Percentiles rank a stretch among this genome's conserved stretches.
Conservation (phyloP, 2,113 vertebrate species). For the Calidris pygmaea region DNA sequence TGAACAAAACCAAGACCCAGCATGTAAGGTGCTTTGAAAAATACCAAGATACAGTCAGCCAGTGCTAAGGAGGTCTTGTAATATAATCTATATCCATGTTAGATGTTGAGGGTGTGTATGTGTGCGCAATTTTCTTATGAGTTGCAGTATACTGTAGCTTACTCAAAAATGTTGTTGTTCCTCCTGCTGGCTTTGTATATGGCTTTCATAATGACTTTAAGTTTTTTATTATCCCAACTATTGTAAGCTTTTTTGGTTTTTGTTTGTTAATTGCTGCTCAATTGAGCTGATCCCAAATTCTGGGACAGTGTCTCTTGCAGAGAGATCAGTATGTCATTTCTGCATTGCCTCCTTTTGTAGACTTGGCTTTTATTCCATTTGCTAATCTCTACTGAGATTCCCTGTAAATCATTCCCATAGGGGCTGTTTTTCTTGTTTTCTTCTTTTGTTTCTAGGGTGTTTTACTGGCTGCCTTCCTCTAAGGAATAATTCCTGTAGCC, state of each 20-base stretch:
- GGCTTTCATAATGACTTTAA: not conserved
- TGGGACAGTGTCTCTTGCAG: not conserved
- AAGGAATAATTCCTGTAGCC: not conserved
- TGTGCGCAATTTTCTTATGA: not conserved
- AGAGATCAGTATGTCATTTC: slow-evolving; percentile 33
- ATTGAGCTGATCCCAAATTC: not conserved
- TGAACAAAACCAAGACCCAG: not conserved
- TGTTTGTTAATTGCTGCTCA: slow-evolving; percentile 30
- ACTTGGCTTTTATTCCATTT: slow-evolving; percentile 6
- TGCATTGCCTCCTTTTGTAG: not conserved
- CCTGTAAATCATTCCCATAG: not conserved
- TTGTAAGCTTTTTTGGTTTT: not conserved
- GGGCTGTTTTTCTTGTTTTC: slow-evolving; percentile 40
- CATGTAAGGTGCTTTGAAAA: not conserved
- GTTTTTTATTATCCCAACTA: not conserved
- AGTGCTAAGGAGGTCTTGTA: not conserved
- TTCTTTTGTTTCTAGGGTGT: slow-evolving; percentile 9
- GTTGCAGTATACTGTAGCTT: not conserved
- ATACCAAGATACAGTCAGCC: not conserved
- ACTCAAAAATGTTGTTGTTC: not conserved
- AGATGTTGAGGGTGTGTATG: too few species aligned
- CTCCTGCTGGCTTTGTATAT: not conserved
- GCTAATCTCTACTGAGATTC: not conserved
- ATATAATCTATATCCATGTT: not conserved
- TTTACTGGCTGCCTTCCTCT: slow-evolving; percentile 17